These are phyloP conservation scores for Pycnomerus fuliginosus DNA, from an alignment of 2,888 invertebrate genomes.

Conservation along the genomic window DNA sequence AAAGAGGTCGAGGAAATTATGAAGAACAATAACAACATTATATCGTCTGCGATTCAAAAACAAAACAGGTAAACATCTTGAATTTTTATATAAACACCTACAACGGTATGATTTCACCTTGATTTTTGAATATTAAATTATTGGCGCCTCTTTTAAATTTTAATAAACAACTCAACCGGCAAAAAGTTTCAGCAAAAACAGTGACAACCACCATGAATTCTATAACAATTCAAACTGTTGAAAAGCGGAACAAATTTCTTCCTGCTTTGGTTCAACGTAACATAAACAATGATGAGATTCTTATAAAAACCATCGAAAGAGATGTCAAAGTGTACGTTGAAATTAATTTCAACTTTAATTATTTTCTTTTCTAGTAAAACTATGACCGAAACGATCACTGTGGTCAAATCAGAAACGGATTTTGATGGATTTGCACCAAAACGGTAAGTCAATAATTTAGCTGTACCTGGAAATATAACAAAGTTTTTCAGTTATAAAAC, in stretches of 20 bases:
- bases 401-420: conserved; percentile 32
- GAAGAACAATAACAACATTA: too few relatives aligned
- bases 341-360: too few relatives aligned
- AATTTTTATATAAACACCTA: too few relatives aligned
- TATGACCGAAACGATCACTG: conserved; percentile 21
- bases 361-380: conserved; percentile 23
- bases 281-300: conserved; percentile 26
- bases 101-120: not conserved
- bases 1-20: conserved; percentile 13
- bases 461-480: conserved; percentile 2
- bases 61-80: too few relatives aligned
- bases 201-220: not conserved
- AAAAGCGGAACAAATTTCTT: conserved; percentile 35
- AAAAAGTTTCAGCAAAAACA: not conserved
- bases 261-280: conserved; percentile 37
- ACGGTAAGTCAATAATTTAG: conserved; percentile 29
- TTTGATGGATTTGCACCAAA: conserved; percentile 35
- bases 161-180: not conserved
- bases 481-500: conserved; percentile 1
- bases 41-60: too few relatives aligned
- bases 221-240: conserved; percentile 15
- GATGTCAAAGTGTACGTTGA: conserved; percentile 38
- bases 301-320: conserved; percentile 31
- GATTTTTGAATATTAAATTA: conserved; percentile 4
- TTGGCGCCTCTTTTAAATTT: not conserved